Conservation (phyloP, 2,888 invertebrate genomes). For the Xanthia icteritia region DNA sequence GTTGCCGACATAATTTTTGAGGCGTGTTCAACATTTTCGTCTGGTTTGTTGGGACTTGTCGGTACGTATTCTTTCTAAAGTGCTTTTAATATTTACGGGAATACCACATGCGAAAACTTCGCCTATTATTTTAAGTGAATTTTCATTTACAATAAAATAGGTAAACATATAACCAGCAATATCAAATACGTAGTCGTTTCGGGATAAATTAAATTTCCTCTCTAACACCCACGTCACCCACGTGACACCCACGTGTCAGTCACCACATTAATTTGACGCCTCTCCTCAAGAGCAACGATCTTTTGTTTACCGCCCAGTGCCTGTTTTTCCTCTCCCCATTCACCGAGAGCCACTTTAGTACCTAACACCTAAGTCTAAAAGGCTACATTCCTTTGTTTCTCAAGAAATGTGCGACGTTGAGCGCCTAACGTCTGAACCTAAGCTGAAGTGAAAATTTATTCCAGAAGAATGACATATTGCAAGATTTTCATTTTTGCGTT, state of each 20-base stretch:
- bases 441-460: constrained; percentile 55
- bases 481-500: constrained; percentile 38
- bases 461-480: constrained; percentile 47
- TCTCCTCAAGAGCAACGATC: constrained; percentile 64
- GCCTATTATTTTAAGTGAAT: constrained; percentile 16
- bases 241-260: constrained; percentile 21
- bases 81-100: constrained; percentile 31
- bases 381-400: constrained; percentile 43
- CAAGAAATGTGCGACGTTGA: constrained; percentile 15
- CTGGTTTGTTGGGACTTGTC: background rate
- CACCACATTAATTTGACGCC: constrained; percentile 53
- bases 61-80: constrained; percentile 18
- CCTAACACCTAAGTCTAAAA: constrained; percentile 44
- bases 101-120: constrained; percentile 6
- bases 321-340: constrained; percentile 18
- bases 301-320: constrained; percentile 64
- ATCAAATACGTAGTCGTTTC: constrained; percentile 10
- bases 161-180: background rate
- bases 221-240: constrained; percentile 1
- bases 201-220: constrained; percentile 34
- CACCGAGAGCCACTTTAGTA: constrained; percentile 28
- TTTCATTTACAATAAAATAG: constrained; percentile 16
- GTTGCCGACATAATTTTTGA: constrained; percentile 23
- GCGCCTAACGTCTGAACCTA: constrained; percentile 42
- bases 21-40: constrained; percentile 21